Base-by-base conservation (phyloP, 2,113 vertebrate genomes). In the Podarcis cretensis region DNA sequence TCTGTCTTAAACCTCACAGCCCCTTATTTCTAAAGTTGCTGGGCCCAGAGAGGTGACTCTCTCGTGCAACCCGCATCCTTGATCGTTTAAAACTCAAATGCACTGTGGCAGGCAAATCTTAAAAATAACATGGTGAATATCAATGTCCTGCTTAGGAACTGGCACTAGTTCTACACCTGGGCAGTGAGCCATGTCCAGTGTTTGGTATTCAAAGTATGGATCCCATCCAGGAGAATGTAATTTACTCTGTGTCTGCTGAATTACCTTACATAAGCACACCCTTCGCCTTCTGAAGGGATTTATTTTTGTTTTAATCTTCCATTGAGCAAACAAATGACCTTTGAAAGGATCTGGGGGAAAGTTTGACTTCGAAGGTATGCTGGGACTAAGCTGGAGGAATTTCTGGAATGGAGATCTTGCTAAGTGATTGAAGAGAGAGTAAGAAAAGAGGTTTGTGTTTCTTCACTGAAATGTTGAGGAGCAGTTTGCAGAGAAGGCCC, bases 281-380 rank as follows among this genome's bases (percentile, higher is more conserved):
- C 59, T 88, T 88, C 13, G 81, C 63, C 74, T 83, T 30, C 87
- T 76, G 81, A 68, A 88, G 73, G 87, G 87, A 88, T 88, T 83
- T 83, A 88, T 83, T 88, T 88, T 88, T 88, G 73, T 88, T 88
- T 83, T 54, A 88, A 88, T 83, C 73, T 88, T 88, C 81, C 43
- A 69, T 48, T 83, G 81, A 77, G 73, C 81, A 83, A 83, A 88
- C 73, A 68, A 83, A 68, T 88, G 73, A 88, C 87, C 73, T 83
- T 77, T 88, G 59, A 88, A 77, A 77, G 30, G 37, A 32, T 77
- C n/a, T 32, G 81, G 73, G 48, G 57, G 43, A 83, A 76, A 68
- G 65, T 88, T 68, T 83, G 73, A 54, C 87, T 88, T 69, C 73
- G 77, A 77, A 77, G 63, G 59, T 77, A 88, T 88, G 87, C 27